These are phyloP conservation scores for Danaus melanippus DNA, from an alignment of 1,140 invertebrate genomes.

Conservation along the genomic window DNA sequence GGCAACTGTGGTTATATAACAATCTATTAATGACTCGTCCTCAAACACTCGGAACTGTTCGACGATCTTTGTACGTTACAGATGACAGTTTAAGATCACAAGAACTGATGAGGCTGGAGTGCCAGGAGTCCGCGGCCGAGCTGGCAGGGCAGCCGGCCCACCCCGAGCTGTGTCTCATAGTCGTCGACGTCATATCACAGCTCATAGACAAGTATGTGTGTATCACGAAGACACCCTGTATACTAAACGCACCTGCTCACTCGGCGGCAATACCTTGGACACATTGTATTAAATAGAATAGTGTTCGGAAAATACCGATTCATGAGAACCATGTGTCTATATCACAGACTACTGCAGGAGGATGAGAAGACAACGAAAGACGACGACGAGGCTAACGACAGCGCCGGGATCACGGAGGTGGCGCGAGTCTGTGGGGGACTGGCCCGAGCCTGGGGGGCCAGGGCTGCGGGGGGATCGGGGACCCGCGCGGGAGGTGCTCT, in stretches of 20 bases:
- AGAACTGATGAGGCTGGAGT: constrained; percentile 29
- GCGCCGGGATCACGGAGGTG: constrained; percentile 15
- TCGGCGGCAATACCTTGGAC: not conserved
- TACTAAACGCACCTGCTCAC: too few species aligned
- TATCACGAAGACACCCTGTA: too few species aligned
- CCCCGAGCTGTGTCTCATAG: constrained; percentile 74
- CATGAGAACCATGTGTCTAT: too few species aligned
- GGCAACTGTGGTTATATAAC: not conserved
- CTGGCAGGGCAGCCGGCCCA: constrained; percentile 57
- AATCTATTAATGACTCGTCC: too few species aligned
- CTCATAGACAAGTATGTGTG: constrained; percentile 67
- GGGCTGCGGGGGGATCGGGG: constrained; percentile 19
- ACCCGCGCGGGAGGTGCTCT: constrained; percentile 28
- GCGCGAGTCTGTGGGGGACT: constrained; percentile 31
- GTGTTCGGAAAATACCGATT: not conserved
- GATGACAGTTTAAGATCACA: not conserved
- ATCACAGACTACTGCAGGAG: too few species aligned
- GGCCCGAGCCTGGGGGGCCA: constrained; percentile 31
- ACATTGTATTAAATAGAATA: not conserved
- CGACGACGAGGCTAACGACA: constrained; percentile 6
- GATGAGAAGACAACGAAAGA: too few species aligned
- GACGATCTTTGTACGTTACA: too few species aligned
- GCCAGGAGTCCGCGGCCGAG: constrained; percentile 28
- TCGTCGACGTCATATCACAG: constrained; percentile 75
- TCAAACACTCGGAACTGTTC: too few species aligned